These are phyloP conservation scores for Sericinus montela DNA, from an alignment of 2,888 invertebrate species.

Conservation along the genomic window DNA sequence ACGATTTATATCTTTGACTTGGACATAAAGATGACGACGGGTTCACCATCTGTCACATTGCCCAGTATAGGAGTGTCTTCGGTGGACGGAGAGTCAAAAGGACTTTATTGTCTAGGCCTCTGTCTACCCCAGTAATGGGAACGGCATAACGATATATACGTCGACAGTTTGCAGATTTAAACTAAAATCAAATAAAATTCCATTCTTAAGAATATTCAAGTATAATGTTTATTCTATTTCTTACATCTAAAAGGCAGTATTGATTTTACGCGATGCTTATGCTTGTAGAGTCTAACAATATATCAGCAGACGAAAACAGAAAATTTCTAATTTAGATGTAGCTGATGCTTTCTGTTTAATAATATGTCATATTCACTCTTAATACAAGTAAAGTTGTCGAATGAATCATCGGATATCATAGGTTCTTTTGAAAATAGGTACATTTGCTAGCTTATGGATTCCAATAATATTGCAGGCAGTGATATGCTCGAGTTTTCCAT, in stretches of 20 bases:
- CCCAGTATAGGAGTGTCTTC: no score
- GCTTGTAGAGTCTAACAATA: conserved; percentile 5
- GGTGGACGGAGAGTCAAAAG: no score
- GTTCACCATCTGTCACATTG: no score
- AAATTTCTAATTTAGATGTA: conserved; percentile 23
- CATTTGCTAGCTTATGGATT: conserved; percentile 27
- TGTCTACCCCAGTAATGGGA: no score
- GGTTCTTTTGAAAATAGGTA: conserved; percentile 8
- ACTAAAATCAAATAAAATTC: no score
- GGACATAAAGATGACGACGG: no score
- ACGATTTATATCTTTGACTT: no score
- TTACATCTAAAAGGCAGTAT: neutral
- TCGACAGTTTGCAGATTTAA: no score
- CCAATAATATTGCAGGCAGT: conserved; percentile 33
- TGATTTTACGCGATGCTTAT: conserved; percentile 1
- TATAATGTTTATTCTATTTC: neutral
- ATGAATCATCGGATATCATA: neutral
- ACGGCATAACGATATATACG: no score
- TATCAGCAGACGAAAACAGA: conserved; percentile 25
- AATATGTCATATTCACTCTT: neutral
- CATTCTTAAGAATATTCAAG: neutral
- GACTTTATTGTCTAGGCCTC: no score
- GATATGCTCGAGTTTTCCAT: conserved; percentile 23
- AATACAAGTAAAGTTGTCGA: neutral
- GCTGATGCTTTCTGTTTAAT: conserved; percentile 11